Percentiles rank a stretch among this genome's conserved stretches.
Evolutionary conservation across 2,888 invertebrate species (phyloP).

Genomic region (Elmis aenea): DNA sequence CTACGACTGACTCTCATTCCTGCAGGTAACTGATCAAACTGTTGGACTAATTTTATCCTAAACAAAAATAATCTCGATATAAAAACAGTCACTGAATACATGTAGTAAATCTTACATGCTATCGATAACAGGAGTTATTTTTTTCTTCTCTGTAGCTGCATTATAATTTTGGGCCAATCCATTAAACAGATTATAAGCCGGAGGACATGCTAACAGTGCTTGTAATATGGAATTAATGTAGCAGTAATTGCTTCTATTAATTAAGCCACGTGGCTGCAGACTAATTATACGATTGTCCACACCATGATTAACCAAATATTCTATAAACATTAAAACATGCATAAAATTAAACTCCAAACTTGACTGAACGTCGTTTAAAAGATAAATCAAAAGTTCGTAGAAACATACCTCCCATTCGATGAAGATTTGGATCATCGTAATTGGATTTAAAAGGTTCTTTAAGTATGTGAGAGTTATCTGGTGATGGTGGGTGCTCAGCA

Average conservation of each 20-base stretch:
- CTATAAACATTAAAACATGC: slow-evolving; percentile 47
- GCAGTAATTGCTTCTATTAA: slow-evolving; percentile 93
- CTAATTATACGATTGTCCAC: slow-evolving; percentile 75
- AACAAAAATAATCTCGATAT: slow-evolving; percentile 21
- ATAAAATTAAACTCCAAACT: slow-evolving; percentile 1
- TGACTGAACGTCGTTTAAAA: no score
- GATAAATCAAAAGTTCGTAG: no score
- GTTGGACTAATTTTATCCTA: slow-evolving; percentile 74
- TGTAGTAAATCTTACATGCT: slow-evolving; percentile 90
- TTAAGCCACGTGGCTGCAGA: slow-evolving; percentile 83
- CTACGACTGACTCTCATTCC: slow-evolving; percentile 49
- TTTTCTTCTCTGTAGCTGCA: slow-evolving; percentile 47
- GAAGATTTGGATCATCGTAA: slow-evolving; percentile 62
- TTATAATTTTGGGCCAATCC: slow-evolving; percentile 65
- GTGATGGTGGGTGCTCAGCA: slow-evolving; percentile 2
- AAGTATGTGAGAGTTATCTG: slow-evolving; percentile 37
- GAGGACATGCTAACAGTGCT: slow-evolving; percentile 89
- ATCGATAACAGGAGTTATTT: slow-evolving; percentile 79
- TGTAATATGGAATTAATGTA: slow-evolving; percentile 95
- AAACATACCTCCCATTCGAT: slow-evolving; percentile 67
- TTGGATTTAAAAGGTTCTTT: slow-evolving; percentile 46
- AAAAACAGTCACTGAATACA: no score
- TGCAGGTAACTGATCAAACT: slow-evolving; percentile 66
- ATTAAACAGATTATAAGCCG: slow-evolving; percentile 86
- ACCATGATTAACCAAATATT: slow-evolving; percentile 69